phyloP scores from a whole-genome alignment of 2,113 vertebrate genomes.

The Arizona elegans region DNA sequence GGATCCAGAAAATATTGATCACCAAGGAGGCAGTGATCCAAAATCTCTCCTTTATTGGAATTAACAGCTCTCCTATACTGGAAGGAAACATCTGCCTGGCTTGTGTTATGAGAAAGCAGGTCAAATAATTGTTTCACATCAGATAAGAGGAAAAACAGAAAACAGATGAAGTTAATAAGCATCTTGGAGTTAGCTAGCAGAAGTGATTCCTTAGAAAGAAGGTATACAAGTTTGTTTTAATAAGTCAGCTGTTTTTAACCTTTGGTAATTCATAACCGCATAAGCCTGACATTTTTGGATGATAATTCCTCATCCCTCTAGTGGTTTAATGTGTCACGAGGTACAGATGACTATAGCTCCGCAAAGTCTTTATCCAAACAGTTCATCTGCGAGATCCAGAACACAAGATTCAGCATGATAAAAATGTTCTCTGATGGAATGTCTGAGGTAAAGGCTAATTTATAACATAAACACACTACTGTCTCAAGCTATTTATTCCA shows the following conservation, averaged over 20 bases:
- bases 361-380: constrained; percentile 12
- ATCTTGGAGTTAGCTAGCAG: constrained; percentile 17
- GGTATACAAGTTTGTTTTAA: constrained; percentile 44
- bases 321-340: constrained; percentile 13
- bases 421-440: background rate
- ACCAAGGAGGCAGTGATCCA: background rate
- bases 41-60: background rate
- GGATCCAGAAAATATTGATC: background rate
- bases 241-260: constrained; percentile 40
- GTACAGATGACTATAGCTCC: background rate
- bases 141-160: constrained; percentile 26
- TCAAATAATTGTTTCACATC: constrained; percentile 27
- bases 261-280: constrained; percentile 25
- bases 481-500: background rate
- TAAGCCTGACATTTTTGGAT: constrained; percentile 29
- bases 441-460: background rate
- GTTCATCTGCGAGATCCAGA: background rate
- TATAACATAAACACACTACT: constrained; percentile 8
- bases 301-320: background rate
- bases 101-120: constrained; percentile 43
- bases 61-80: background rate
- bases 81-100: constrained; percentile 27
- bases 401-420: background rate
- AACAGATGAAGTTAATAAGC: constrained; percentile 52
- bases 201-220: constrained; percentile 14